Conservation (phyloP, 23 tunicate species). For the Styela clava region DNA sequence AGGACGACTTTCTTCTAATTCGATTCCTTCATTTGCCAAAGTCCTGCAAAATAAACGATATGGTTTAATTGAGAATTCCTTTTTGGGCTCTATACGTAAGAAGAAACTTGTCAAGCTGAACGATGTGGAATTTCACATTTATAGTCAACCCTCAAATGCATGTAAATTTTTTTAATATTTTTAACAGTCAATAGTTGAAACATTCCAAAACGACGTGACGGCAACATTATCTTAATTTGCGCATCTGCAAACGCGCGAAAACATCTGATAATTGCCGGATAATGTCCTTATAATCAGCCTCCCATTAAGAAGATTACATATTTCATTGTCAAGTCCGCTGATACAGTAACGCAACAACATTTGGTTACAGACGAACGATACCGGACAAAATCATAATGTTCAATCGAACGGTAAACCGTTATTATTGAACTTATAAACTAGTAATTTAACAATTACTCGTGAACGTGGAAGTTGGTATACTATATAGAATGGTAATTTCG, state of each 20-base stretch:
- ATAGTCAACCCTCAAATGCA: no score
- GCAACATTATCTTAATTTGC: not conserved
- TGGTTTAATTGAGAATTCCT: not conserved
- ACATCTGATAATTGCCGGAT: not conserved
- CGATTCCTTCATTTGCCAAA: not conserved
- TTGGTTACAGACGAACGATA: not conserved
- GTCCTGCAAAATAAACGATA: constrained; percentile 11
- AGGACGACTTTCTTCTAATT: not conserved
- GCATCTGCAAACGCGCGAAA: not conserved
- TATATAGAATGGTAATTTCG: not conserved
- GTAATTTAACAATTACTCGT: not conserved
- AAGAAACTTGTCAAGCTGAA: no score
- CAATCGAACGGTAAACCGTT: not conserved
- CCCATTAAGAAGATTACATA: not conserved
- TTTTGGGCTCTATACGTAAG: no score
- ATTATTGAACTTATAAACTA: not conserved
- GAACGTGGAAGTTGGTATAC: not conserved
- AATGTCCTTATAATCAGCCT: not conserved
- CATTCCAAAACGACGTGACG: not conserved
- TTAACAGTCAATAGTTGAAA: no score
- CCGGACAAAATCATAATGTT: not conserved
- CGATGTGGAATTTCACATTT: no score
- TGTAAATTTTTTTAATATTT: no score
- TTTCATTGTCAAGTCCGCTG: not conserved
- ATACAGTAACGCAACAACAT: not conserved